These are phyloP conservation scores for Archaeoteleia sp. DNA, from an alignment of 2,888 invertebrate genomes.

Conservation along the genomic window DNA sequence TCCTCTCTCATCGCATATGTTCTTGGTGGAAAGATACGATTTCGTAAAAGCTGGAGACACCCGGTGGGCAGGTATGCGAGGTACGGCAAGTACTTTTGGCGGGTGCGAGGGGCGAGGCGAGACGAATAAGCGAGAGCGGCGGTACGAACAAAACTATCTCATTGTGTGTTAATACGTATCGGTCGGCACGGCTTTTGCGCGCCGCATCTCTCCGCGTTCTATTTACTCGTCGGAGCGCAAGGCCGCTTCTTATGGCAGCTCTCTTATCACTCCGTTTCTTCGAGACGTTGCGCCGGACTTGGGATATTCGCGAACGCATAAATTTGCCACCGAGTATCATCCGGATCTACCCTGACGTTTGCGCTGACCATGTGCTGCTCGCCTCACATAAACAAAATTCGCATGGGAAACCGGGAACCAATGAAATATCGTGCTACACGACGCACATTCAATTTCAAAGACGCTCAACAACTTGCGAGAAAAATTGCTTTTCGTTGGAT, in stretches of 20 bases:
- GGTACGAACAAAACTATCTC: constrained; percentile 74
- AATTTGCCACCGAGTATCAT: constrained; percentile 42
- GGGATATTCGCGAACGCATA: constrained; percentile 33
- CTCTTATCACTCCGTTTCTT: constrained; percentile 49
- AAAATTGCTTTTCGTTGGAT: too few species aligned
- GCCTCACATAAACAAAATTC: too few species aligned
- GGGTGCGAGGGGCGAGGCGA: constrained; percentile 52
- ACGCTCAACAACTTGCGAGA: too few species aligned
- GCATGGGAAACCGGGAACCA: background rate
- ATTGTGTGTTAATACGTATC: constrained; percentile 75
- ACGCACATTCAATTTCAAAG: background rate
- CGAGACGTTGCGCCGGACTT: constrained; percentile 3
- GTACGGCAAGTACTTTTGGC: constrained; percentile 64
- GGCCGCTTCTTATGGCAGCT: constrained; percentile 53
- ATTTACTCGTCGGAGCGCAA: constrained; percentile 42
- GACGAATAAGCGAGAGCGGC: constrained; percentile 62
- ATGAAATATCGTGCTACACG: background rate
- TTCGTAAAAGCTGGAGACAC: constrained; percentile 48
- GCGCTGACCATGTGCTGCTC: background rate
- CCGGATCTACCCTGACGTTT: constrained; percentile 20
- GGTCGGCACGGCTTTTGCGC: constrained; percentile 61
- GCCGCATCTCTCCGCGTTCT: constrained; percentile 30
- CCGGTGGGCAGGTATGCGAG: constrained; percentile 60
- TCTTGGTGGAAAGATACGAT: background rate
- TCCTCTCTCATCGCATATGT: too few species aligned